Evolutionary conservation across 1,140 invertebrate genomes (phyloP), one percentile per base, ranked within the genome.

Genomic region (Centruroides vittatus): DNA sequence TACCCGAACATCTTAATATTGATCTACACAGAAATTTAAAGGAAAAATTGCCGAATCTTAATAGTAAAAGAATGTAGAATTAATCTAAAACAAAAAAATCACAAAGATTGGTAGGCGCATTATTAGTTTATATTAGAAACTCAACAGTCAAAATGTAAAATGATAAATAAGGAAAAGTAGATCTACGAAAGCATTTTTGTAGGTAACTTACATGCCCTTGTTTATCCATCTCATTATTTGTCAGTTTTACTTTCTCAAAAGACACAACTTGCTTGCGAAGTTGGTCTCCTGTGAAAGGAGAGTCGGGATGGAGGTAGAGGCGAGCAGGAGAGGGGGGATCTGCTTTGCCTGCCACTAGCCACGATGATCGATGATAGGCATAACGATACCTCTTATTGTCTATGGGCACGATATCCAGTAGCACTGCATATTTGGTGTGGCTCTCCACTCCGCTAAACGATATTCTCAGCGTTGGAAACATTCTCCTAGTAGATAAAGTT

Each of bases 281-380:
- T 67, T 82, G 92, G 72, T 98, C 93, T 49, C 93, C 94, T 65
- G 86, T 90, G 77, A 93, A 97, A 52, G 96, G 95, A 56, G 90
- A 93, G 76, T 99, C 96, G 6, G 95, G 95, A 80, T 99, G 96
- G 55, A 92, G 82, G 78, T 98, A 98, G 65, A 98, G 84, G 59
- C 94, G 79, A 55, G 86, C 85, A 41, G 93, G 92, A 7, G 94
- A 89, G 47, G 91, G 91, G 55, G 93, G 93, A 80, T 85, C 82
- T 6, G 69, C 83, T 23, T 23, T 23, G 23, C 23, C 23, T 23
- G 23, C 23, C 23, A 23, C 23, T 23, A 23, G 23, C 23, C 83
- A 84, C 4, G 79, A 78, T 3, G 82, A 84, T 59, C 82, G 75
- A 69, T 84, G 82, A 70, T 85, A 85, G 57, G 93, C 94, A 81